These are phyloP conservation scores for Henricia sp. DNA, from an alignment of 53 echinoderm and acorn worm species.

Conservation along the genomic window DNA sequence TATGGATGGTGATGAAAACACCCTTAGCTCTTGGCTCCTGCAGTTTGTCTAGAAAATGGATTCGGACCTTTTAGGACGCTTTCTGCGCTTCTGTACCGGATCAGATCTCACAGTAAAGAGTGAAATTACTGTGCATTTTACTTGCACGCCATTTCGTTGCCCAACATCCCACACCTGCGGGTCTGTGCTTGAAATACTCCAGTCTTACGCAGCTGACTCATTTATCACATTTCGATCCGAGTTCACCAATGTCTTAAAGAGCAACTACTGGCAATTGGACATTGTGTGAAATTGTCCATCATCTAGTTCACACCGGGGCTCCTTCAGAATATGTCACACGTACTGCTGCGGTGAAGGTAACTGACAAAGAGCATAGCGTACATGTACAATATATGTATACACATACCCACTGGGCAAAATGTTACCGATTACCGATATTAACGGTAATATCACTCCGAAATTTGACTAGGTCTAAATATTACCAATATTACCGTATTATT, in stretches of 20 bases:
- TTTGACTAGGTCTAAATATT: too few species aligned
- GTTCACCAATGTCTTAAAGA: background rate
- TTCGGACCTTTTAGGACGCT: background rate
- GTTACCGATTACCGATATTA: too few species aligned
- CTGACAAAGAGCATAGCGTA: too few species aligned
- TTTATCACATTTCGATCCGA: background rate
- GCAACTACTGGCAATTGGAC: constrained; percentile 12
- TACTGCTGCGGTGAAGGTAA: too few species aligned
- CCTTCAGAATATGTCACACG: too few species aligned
- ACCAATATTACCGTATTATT: too few species aligned
- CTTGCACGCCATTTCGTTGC: background rate
- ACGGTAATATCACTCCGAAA: too few species aligned
- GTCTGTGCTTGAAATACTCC: background rate
- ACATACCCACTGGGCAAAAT: too few species aligned
- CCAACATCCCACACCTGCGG: constrained; percentile 23
- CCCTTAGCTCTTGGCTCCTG: background rate
- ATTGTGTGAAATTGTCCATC: background rate
- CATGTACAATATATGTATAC: too few species aligned
- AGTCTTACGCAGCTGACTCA: background rate
- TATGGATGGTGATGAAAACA: constrained; percentile 9
- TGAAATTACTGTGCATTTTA: background rate
- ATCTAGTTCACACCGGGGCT: too few species aligned
- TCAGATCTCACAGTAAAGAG: background rate
- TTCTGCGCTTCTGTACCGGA: constrained; percentile 22
- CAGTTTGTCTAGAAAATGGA: constrained; percentile 6